Percentiles rank a stretch among this genome's conserved stretches.
Conservation (phyloP, 2,797 vertebrate genomes). For the Eulemur coronatus region DNA sequence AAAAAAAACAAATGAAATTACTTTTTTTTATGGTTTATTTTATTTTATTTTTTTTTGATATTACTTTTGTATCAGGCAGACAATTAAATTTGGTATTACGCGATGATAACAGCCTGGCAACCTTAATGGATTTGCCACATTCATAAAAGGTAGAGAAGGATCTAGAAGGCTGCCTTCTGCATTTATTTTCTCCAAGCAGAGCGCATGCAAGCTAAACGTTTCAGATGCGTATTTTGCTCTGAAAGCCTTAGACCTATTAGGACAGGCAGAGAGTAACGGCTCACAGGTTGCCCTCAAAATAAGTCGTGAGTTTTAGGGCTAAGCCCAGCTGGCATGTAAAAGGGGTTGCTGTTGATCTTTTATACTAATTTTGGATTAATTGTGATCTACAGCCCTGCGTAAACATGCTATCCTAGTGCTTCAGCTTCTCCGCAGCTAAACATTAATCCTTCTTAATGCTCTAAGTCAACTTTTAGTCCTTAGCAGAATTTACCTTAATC, state of each 20-base stretch:
- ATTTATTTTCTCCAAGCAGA: conserved; percentile 78
- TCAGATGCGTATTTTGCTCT: conserved; percentile 78
- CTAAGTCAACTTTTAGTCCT: conserved; percentile 99
- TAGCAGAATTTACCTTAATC: conserved; percentile 99
- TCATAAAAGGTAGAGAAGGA: conserved; percentile 70
- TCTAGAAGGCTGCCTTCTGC: conserved; percentile 36
- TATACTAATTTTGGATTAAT: conserved; percentile 99
- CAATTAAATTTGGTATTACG: conserved; percentile 73
- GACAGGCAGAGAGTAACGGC: conserved; percentile 74
- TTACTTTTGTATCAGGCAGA: conserved; percentile 39
- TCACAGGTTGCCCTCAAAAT: conserved; percentile 81
- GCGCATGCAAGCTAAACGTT: conserved; percentile 74
- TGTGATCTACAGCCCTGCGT: conserved; percentile 96
- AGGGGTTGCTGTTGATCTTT: conserved; percentile 97
- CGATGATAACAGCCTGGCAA: conserved; percentile 13
- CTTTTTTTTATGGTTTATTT: no score
- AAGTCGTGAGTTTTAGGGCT: conserved; percentile 91
- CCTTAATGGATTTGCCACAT: conserved; percentile 61
- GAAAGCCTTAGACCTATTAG: conserved; percentile 80
- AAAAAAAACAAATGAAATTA: background rate
- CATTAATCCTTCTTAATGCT: conserved; percentile 99
- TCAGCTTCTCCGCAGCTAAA: conserved; percentile 97
- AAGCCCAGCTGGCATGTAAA: conserved; percentile 91
- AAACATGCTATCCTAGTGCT: conserved; percentile 96
- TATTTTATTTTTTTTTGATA: background rate